These are phyloP conservation scores for Melanotaenia pygmaea DNA, from an alignment of 2,797 vertebrate species.

Conservation along the genomic window DNA sequence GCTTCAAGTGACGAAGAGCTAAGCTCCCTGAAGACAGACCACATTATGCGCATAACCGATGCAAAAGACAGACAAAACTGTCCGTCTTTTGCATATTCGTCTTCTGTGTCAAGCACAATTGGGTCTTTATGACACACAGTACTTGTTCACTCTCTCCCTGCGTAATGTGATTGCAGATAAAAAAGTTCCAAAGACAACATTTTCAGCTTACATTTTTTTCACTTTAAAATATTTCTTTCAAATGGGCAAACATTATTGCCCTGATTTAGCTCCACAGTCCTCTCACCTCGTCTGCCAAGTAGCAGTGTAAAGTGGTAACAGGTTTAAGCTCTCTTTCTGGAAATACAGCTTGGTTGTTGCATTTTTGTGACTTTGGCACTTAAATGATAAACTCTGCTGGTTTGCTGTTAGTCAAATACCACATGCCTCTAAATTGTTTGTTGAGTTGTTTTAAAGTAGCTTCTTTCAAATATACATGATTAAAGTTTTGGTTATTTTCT, in stretches of 20 bases:
- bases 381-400: not conserved
- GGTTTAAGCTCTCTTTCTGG: too few species aligned
- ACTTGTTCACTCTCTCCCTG: slow-evolving; percentile 26
- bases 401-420: not conserved
- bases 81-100: too few species aligned
- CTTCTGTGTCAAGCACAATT: not conserved
- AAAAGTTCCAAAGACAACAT: slow-evolving; percentile 22
- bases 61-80: too few species aligned
- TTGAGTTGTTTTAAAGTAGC: not conserved
- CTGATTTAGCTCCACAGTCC: too few species aligned
- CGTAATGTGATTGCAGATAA: slow-evolving; percentile 21
- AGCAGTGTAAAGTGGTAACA: not conserved
- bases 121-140: too few species aligned
- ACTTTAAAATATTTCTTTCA: too few species aligned
- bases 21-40: too few species aligned
- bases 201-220: not conserved
- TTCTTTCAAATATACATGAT: slow-evolving; percentile 2
- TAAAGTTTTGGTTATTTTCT: not conserved
- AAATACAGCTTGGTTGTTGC: too few species aligned
- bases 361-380: too few species aligned
- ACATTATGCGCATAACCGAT: too few species aligned
- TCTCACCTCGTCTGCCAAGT: not conserved
- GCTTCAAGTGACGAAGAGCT: too few species aligned
- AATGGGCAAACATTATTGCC: too few species aligned
- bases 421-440: not conserved